These are phyloP conservation scores for Ganaspis sp. DNA, from an alignment of 1,140 invertebrate species.

Conservation along the genomic window DNA sequence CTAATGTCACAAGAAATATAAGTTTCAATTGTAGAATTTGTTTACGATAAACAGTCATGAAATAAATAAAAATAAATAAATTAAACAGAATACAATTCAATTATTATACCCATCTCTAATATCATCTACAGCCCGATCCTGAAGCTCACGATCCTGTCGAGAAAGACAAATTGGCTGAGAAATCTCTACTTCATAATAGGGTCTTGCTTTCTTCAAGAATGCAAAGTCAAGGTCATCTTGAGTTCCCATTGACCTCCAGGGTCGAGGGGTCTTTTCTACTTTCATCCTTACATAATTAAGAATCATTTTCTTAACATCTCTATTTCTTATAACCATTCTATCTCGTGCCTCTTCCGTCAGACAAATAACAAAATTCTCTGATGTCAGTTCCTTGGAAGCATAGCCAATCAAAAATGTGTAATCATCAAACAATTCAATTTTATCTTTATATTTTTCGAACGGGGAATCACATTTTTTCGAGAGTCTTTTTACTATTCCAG, in stretches of 20 bases:
- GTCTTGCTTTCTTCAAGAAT: constrained; percentile 72
- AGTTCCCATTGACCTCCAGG: constrained; percentile 80
- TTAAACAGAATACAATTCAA: no score
- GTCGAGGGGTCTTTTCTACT: constrained; percentile 76
- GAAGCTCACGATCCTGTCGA: constrained; percentile 31
- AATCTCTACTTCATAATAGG: constrained; percentile 81
- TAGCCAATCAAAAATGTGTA: constrained; percentile 82
- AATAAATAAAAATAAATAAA: no score
- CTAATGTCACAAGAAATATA: no score
- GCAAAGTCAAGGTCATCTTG: constrained; percentile 79
- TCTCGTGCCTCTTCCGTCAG: constrained; percentile 75
- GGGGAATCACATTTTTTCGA: constrained; percentile 67
- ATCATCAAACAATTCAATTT: constrained; percentile 75
- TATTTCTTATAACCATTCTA: constrained; percentile 75
- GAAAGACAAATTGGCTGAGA: constrained; percentile 44
- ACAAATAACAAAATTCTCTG: constrained; percentile 82
- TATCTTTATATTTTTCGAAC: constrained; percentile 72
- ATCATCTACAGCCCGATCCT: constrained; percentile 74
- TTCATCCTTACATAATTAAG: constrained; percentile 78
- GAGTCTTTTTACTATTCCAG: constrained; percentile 74
- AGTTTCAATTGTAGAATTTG: no score
- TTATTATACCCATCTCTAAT: constrained; percentile 79
- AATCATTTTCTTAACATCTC: constrained; percentile 73
- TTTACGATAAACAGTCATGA: no score
- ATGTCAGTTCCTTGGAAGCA: constrained; percentile 76